Percentiles rank a stretch among this genome's conserved stretches.
Evolutionary conservation across 2,113 vertebrate species (phyloP).

Genomic region (Condylura cristata): DNA sequence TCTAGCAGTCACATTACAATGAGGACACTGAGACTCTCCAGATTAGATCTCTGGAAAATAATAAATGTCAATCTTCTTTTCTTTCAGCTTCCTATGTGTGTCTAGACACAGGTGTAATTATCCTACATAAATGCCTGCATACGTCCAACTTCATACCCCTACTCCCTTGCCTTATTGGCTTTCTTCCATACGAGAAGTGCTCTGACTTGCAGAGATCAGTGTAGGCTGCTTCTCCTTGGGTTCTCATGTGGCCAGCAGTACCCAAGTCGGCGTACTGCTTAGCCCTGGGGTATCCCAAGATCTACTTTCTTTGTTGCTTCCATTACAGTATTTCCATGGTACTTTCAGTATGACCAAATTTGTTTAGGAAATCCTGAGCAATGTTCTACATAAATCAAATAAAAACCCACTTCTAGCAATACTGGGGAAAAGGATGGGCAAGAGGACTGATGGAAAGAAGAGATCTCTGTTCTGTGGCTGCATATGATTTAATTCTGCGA

Average conservation of each 20-base stretch:
- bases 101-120: constrained; percentile 1
- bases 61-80: not conserved
- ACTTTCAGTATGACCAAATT: not conserved
- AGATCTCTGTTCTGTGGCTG: not conserved
- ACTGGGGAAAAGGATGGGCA: not conserved
- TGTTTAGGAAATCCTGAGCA: not conserved
- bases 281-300: not conserved
- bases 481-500: constrained; percentile 38
- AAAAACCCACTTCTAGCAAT: not conserved
- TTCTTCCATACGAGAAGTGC: not conserved
- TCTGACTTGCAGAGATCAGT: not conserved
- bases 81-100: not conserved
- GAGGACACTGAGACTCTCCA: not conserved
- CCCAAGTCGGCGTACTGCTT: not conserved
- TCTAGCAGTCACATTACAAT: not conserved
- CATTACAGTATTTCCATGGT: not conserved
- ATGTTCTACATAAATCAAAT: not conserved
- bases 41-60: constrained; percentile 24
- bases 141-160: not conserved
- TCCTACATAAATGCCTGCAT: not conserved
- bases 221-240: not conserved
- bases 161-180: not conserved
- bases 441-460: not conserved
- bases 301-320: not conserved
- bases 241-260: not conserved